phyloP scores from a whole-genome alignment of 2,797 vertebrate species.

The Anguilla anguilla region DNA sequence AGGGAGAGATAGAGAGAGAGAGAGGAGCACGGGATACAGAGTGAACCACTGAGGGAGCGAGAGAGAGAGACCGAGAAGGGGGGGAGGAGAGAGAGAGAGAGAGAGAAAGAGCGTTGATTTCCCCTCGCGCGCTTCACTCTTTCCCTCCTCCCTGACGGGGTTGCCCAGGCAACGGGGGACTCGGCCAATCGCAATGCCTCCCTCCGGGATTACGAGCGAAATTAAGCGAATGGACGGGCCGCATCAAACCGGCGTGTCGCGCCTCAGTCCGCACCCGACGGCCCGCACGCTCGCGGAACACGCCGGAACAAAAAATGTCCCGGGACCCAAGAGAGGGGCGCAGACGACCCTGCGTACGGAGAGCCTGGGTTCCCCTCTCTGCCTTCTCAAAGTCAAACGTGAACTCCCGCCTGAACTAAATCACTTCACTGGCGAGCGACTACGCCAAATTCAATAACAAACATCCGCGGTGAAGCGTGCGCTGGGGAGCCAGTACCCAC shows the following conservation, averaged over 20 bases:
- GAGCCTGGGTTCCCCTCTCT: no score
- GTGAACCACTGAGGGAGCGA: conserved; percentile 25
- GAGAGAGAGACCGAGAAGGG: conserved; percentile 55
- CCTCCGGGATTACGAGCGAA: conserved; percentile 44
- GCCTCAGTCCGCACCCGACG: conserved; percentile 27
- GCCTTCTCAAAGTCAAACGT: neutral
- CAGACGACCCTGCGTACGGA: neutral
- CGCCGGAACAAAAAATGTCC: neutral
- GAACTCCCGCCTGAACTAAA: neutral
- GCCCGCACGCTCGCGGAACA: conserved; percentile 12
- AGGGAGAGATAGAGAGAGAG: conserved; percentile 34
- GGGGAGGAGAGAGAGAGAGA: conserved; percentile 48
- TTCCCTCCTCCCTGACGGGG: conserved; percentile 74
- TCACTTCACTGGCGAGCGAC: neutral
- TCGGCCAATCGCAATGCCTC: conserved; percentile 62
- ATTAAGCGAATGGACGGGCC: conserved; percentile 47
- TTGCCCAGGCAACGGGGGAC: conserved; percentile 73
- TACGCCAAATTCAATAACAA: neutral
- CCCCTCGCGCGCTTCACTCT: conserved; percentile 72
- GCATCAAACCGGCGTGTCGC: conserved; percentile 42
- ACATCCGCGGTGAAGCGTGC: neutral
- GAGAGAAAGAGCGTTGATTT: conserved; percentile 65
- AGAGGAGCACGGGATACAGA: neutral
- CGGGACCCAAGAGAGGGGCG: neutral
- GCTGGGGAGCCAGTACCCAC: no score